These are phyloP conservation scores for Campoletis raptor DNA, from an alignment of 2,888 invertebrate genomes.

Conservation along the genomic window DNA sequence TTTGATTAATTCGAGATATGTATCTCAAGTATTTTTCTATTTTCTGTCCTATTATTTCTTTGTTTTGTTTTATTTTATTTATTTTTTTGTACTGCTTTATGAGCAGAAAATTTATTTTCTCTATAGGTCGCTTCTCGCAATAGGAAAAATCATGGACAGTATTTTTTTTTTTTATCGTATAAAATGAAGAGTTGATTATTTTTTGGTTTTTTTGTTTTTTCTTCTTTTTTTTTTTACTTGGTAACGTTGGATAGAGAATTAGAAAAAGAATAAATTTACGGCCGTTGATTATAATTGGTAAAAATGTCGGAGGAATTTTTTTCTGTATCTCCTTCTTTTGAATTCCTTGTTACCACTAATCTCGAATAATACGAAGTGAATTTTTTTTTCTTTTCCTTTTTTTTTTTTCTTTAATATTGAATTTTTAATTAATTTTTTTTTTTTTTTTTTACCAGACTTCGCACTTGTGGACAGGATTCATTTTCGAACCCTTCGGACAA, in stretches of 20 bases:
- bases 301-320: constrained; percentile 34
- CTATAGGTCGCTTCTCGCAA: constrained; percentile 33
- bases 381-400: constrained; percentile 7
- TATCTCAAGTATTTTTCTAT: constrained; percentile 24
- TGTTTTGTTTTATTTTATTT: too few relatives aligned
- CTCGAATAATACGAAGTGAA: background rate
- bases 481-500: constrained; percentile 90
- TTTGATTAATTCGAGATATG: constrained; percentile 61
- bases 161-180: constrained; percentile 46
- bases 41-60: constrained; percentile 19
- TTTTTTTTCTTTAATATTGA: background rate
- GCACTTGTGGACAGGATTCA: constrained; percentile 95
- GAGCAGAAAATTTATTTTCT: constrained; percentile 49
- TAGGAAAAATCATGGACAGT: constrained; percentile 51
- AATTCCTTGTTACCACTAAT: constrained; percentile 8
- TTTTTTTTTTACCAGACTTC: constrained; percentile 92
- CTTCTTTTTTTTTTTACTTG: background rate
- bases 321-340: background rate
- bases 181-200: constrained; percentile 60
- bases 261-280: constrained; percentile 48
- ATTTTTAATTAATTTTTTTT: constrained; percentile 3
- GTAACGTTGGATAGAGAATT: constrained; percentile 35
- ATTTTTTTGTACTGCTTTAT: constrained; percentile 59
- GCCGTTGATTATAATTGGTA: constrained; percentile 37
- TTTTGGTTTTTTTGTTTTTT: constrained; percentile 4